Evolutionary conservation across 2,113 vertebrate species (phyloP).

Genomic region (Coracopsis vasa): DNA sequence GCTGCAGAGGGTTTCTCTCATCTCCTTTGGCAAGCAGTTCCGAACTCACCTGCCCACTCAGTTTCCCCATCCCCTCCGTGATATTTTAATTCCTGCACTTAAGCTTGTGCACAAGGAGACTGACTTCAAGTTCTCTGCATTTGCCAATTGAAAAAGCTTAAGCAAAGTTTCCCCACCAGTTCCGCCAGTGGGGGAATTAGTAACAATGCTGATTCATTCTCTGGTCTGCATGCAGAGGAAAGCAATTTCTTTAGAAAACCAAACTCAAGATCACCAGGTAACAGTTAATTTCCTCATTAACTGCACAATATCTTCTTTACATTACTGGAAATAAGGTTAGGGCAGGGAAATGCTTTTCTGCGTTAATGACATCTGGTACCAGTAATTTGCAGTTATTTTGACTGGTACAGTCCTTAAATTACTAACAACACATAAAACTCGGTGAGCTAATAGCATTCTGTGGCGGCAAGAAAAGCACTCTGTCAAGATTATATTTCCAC

Average conservation of each 20-base stretch:
- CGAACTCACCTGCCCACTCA: neutral
- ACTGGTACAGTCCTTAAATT: conserved; percentile 44
- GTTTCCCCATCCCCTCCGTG: neutral
- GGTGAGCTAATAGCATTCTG: conserved; percentile 7
- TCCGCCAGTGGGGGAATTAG: neutral
- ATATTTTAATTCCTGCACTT: neutral
- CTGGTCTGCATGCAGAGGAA: neutral
- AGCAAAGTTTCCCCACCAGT: neutral
- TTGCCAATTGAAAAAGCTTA: neutral
- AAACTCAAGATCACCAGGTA: neutral
- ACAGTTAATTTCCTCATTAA: conserved; percentile 14
- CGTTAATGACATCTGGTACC: conserved; percentile 2
- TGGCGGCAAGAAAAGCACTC: conserved; percentile 7
- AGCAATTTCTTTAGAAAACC: neutral
- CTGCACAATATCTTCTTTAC: neutral
- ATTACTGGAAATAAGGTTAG: conserved; percentile 18
- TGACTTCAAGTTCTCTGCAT: neutral
- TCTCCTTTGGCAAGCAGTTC: neutral
- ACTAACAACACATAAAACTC: conserved; percentile 46
- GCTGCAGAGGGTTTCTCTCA: neutral
- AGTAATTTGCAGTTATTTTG: conserved; percentile 55
- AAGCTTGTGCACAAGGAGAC: neutral
- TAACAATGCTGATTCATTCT: neutral
- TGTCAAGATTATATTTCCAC: conserved; percentile 54
- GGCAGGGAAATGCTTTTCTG: neutral